Conservation (phyloP, 1,140 invertebrate species). For the Dryas iulia region DNA sequence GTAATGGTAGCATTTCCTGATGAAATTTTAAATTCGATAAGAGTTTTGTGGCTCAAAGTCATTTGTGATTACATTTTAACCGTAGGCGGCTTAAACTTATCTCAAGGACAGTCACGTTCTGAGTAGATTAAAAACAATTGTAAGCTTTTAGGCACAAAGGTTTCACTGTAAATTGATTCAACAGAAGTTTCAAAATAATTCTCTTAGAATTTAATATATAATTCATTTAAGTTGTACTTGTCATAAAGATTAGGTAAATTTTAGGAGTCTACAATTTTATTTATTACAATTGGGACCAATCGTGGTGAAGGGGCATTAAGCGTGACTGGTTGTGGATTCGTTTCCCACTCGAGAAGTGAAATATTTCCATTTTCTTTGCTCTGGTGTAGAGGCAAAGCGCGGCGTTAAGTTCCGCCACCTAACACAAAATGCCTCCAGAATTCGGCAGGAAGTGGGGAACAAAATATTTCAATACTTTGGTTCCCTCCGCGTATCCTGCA, state of each 20-base stretch:
- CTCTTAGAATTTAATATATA: background rate
- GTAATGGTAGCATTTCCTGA: background rate
- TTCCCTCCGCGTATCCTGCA: no score
- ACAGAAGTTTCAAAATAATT: background rate
- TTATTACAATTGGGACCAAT: no score
- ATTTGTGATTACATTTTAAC: constrained; percentile 23
- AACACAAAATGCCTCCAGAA: no score
- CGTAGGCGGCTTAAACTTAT: constrained; percentile 11
- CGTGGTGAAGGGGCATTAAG: no score
- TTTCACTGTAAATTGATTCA: background rate
- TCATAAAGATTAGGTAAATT: background rate
- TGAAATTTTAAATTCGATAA: background rate
- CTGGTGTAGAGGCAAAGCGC: no score
- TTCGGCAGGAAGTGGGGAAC: no score
- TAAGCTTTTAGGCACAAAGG: background rate
- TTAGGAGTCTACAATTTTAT: no score
- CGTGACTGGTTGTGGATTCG: no score
- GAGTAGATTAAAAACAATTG: constrained; percentile 7
- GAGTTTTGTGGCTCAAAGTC: constrained; percentile 15
- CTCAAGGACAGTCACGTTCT: constrained; percentile 7
- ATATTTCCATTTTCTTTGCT: no score
- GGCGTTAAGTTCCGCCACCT: no score
- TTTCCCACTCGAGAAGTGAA: no score
- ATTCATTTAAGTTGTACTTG: background rate
- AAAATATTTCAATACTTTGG: no score